Base-by-base conservation (phyloP, 2,113 vertebrate genomes). In the Zapornia atra region DNA sequence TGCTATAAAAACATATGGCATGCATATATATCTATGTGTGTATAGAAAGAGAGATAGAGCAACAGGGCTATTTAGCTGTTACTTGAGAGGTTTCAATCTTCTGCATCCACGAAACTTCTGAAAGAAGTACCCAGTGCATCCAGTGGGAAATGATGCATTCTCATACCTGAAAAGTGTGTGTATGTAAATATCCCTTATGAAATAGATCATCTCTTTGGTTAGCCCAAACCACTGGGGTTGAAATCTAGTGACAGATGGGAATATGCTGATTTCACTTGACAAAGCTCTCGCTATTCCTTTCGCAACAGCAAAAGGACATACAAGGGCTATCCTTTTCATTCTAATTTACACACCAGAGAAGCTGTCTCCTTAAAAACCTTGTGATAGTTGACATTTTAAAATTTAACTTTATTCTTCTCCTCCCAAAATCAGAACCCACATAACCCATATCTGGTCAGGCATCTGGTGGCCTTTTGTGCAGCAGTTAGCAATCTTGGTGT, bases 11-110 rank as follows among this genome's bases (percentile, higher is more conserved):
- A 29, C 8, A n/a, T n/a, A 12, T 24, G 25, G 2, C 5, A 11
- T 33, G 4, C 2, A 3, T 18, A 5, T 8, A 24, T 34, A 44
- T 13, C 12, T 70, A 1, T 42, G 0, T 34, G 2, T 15, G 2
- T 38, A 5, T 9, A 5, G 24, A 25, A 1, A 63, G 0, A n/a
- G 3, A 48, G 14, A 57, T 38, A 53, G 4, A 12, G 4, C 38
- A 91, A 42, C 12, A 54, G 31, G 56, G 8, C 16, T 90, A 57
- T 56, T 85, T 20, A 71, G 1, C 22, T 68, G 38, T 14, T 68
- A n/a, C 6, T 40, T 1, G 1, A 56, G 34, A 64, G 14, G 10
- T 71, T 89, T 91, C 48, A 38, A 22, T 85, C 68, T 20, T 15
- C 5, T 33, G 34, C 8, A 60, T 46, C 29, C 25, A 15, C 56